These are phyloP conservation scores for Rhimphoctona megacephalus DNA, from an alignment of 2,888 invertebrate species.

Conservation along the genomic window DNA sequence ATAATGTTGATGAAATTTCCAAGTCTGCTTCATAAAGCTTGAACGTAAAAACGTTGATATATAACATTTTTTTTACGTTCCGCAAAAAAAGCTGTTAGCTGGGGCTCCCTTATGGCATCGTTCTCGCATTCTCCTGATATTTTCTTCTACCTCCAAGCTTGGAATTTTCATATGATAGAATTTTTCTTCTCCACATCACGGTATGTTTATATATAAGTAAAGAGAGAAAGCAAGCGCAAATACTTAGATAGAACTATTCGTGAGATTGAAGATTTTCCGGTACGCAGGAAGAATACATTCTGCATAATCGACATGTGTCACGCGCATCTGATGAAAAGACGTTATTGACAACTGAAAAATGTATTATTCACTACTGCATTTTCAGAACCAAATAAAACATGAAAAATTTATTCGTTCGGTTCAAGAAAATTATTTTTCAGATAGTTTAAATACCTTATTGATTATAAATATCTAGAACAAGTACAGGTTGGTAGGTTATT, in stretches of 20 bases:
- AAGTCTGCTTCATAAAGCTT: constrained; percentile 34
- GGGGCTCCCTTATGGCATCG: constrained; percentile 35
- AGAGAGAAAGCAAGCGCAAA: constrained; percentile 33
- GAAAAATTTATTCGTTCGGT: neutral
- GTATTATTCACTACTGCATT: constrained; percentile 19
- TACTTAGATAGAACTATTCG: constrained; percentile 52
- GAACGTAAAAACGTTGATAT: constrained; percentile 46
- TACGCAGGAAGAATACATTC: constrained; percentile 36
- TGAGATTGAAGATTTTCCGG: constrained; percentile 62
- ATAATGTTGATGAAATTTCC: constrained; percentile 63
- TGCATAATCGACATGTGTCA: constrained; percentile 52
- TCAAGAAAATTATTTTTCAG: neutral
- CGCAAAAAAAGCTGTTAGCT: constrained; percentile 46
- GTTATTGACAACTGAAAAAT: constrained; percentile 49
- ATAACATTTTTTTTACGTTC: constrained; percentile 45
- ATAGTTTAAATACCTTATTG: neutral
- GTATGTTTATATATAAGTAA: neutral
- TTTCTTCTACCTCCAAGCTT: constrained; percentile 37
- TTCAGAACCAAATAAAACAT: constrained; percentile 15
- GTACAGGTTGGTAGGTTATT: no score
- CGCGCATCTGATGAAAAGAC: constrained; percentile 43
- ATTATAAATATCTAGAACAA: neutral
- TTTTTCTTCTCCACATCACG: constrained; percentile 42
- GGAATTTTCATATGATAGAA: constrained; percentile 60
- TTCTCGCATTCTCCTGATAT: constrained; percentile 40